These are phyloP conservation scores for Sympetrum striolatum DNA, from an alignment of 2,888 invertebrate genomes.

Conservation along the genomic window DNA sequence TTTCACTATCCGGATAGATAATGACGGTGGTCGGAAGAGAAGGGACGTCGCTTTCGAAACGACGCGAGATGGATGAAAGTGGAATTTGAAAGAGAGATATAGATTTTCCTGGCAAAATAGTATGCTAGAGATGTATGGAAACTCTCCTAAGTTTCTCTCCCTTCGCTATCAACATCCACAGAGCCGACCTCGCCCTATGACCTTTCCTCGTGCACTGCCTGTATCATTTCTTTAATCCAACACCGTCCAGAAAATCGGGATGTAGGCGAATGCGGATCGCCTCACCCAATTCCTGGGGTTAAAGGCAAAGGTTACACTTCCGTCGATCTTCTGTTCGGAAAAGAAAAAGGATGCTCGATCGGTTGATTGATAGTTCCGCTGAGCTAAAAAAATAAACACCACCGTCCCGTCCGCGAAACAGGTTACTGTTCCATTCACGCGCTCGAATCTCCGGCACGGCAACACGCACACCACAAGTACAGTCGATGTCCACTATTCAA, in stretches of 20 bases:
- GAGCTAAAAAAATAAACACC: neutral
- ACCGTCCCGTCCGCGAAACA: neutral
- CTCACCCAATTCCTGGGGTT: neutral
- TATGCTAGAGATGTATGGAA: neutral
- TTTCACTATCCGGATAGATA: neutral
- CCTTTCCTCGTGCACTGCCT: neutral
- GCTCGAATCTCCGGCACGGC: neutral
- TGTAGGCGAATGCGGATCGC: neutral
- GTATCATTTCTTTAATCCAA: neutral
- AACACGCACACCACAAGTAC: neutral
- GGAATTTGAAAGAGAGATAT: neutral
- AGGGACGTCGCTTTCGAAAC: no score
- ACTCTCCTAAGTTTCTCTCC: neutral
- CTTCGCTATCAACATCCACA: neutral
- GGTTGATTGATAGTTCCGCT: neutral
- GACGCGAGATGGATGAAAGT: neutral
- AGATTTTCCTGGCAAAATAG: neutral
- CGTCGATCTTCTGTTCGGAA: neutral
- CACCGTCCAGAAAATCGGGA: neutral
- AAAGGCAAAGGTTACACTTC: neutral
- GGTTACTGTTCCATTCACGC: conserved; percentile 6
- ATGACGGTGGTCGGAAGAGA: neutral
- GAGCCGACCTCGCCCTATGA: neutral
- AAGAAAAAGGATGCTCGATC: neutral
- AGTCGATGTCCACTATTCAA: neutral